Conservation (phyloP, 1,140 invertebrate genomes). For the Thaumatotibia leucotreta region DNA sequence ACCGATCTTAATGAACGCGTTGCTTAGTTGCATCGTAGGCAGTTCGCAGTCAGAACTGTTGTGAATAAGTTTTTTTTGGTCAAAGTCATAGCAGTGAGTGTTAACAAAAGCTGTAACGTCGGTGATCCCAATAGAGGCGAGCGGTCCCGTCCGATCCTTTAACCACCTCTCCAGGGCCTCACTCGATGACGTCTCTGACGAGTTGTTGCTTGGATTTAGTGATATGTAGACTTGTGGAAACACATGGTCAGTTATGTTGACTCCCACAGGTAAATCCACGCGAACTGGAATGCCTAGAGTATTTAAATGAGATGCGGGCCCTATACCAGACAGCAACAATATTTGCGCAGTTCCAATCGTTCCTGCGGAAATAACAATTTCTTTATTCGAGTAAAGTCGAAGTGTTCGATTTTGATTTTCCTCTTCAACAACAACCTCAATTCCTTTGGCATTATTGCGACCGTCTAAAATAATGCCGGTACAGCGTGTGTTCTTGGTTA, state of each 20-base stretch:
- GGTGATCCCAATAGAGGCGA: conserved; percentile 71
- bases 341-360: conserved; percentile 83
- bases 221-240: conserved; percentile 60
- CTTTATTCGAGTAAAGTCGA: conserved; percentile 76
- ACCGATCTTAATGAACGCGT: conserved; percentile 69
- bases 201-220: conserved; percentile 36
- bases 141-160: conserved; percentile 45
- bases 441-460: conserved; percentile 79
- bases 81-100: conserved; percentile 66
- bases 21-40: conserved; percentile 37
- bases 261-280: conserved; percentile 81
- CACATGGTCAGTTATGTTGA: conserved; percentile 87
- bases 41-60: conserved; percentile 35
- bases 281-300: conserved; percentile 77
- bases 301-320: conserved; percentile 78
- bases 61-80: conserved; percentile 28
- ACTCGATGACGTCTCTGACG: conserved; percentile 38
- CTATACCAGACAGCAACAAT: conserved; percentile 85
- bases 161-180: conserved; percentile 58
- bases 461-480: conserved; percentile 84
- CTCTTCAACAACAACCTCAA: conserved; percentile 44
- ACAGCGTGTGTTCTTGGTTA: conserved; percentile 82
- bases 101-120: conserved; percentile 74
- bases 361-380: conserved; percentile 85
- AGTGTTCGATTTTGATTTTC: conserved; percentile 17